Conservation (phyloP, 1,140 invertebrate species). For the Saccostrea cuccullata region DNA sequence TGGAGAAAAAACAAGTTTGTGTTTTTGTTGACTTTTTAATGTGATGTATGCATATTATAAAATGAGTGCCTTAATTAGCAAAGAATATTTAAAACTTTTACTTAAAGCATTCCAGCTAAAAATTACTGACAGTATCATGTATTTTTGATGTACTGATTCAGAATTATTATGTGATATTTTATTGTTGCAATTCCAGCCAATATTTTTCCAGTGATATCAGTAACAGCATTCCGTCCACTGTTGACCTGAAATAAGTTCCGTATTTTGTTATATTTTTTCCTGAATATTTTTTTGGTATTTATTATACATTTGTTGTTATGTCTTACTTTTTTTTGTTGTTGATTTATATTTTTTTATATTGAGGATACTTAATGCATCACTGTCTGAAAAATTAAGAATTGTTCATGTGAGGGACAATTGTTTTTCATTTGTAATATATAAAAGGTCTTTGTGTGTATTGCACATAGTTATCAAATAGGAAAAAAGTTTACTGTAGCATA, state of each 20-base stretch:
- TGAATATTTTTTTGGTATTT: neutral
- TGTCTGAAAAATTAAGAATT: neutral
- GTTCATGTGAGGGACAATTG: neutral
- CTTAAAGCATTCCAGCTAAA: neutral
- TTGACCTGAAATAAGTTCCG: neutral
- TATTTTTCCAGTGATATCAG: neutral
- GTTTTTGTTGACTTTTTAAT: neutral
- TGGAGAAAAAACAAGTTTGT: neutral
- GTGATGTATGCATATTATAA: neutral
- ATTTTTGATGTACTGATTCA: neutral
- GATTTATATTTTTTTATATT: slow-evolving; percentile 4
- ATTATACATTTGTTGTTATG: slow-evolving; percentile 8
- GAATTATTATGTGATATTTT: neutral
- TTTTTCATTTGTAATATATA: neutral
- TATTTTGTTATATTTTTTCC: neutral
- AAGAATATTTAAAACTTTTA: neutral
- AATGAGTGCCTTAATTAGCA: slow-evolving; percentile 5
- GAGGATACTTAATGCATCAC: slow-evolving; percentile 18
- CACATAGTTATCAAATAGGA: neutral
- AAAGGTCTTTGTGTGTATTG: neutral
- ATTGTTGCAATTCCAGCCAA: neutral
- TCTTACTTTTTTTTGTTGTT: slow-evolving; percentile 28
- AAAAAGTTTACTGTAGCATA: neutral
- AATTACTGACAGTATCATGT: neutral
- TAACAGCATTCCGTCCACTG: neutral